Evolutionary conservation across 2,113 vertebrate genomes (phyloP), one percentile per base, ranked within the genome.

Genomic region (Microtus oregoni): DNA sequence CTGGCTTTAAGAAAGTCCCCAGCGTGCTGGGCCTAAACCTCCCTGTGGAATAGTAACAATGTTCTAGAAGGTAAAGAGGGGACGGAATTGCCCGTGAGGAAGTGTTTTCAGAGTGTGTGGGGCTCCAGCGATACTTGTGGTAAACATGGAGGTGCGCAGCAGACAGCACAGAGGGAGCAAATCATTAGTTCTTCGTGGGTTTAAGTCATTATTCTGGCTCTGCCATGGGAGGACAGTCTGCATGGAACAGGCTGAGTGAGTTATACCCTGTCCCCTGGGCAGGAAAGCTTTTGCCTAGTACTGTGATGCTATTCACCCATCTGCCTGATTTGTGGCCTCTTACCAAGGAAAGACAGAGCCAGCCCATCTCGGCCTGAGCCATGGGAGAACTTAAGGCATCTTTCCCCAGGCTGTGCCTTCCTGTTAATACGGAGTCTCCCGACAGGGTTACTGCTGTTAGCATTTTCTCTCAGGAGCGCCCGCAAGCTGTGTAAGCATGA

Each of bases 231-330:
- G 35, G 68, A 65, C 61, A 63, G 88, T 95, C 95, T 94, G 44
- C 47, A 38, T 92, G 92, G 67, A 98, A 63, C 26, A 87, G 68
- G 6, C 65, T 78, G 85, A 97, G 93, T 86, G 88, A 86, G 22
- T 89, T 94, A 1, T 0, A 61, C n/a, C 90, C 38, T 50, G 4
- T 94, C 19, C 58, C 41, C 41, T 14, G 41, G 95, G 90, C 61
- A 92, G 58, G 94, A 38, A 73, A 70, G 44, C 24, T 91, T 86
- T 86, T 61, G 86, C 41, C 86, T 61, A 26, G 93, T 89, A 92
- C 83, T 82, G 88, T 5, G 32, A 38, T 28, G 32, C 63, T 72
- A 0, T 26, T 75, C 78, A 95, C 88, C 67, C 8, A 68, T 86
- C n/a, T 55, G 67, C 0, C 0, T 44, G 94, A 55, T 91, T 17